A percentile compares a stretch with the other conserved stretches of the same genome.
Conservation (phyloP, 1,140 invertebrate species). For the Pomacea maculata region DNA sequence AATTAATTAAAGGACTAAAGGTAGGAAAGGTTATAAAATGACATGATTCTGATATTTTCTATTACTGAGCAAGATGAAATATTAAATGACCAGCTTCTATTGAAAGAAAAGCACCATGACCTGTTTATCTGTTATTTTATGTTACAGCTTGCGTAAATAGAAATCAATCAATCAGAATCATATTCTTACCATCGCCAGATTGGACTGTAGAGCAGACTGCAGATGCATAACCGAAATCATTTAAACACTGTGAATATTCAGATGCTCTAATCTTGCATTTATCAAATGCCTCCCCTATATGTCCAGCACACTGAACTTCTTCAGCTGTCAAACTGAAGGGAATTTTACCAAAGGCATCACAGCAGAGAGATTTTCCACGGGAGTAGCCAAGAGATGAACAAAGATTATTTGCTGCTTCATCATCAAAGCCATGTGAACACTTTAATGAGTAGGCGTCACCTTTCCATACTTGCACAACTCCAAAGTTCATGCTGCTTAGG, state of each 20-base stretch:
- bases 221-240: slow-evolving; percentile 41
- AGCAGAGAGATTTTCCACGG: slow-evolving; percentile 38
- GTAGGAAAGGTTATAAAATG: too few species aligned
- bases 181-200: neutral
- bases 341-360: slow-evolving; percentile 19
- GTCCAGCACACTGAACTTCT: slow-evolving; percentile 34
- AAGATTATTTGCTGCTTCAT: slow-evolving; percentile 36
- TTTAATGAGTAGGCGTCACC: slow-evolving; percentile 40
- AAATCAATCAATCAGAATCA: neutral
- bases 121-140: too few species aligned
- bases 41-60: too few species aligned
- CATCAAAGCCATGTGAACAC: slow-evolving; percentile 47
- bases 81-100: too few species aligned
- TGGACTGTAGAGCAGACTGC: slow-evolving; percentile 42
- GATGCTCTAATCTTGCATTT: slow-evolving; percentile 30
- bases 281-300: slow-evolving; percentile 29
- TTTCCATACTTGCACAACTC: slow-evolving; percentile 40
- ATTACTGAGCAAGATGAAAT: too few species aligned
- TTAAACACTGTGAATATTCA: slow-evolving; percentile 13
- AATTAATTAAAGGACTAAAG: too few species aligned
- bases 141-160: too few species aligned
- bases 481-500: slow-evolving; percentile 35
- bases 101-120: too few species aligned
- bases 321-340: slow-evolving; percentile 16
- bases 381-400: slow-evolving; percentile 46